Conservation (phyloP, 2,113 vertebrate genomes). For the Antennarius striatus region DNA sequence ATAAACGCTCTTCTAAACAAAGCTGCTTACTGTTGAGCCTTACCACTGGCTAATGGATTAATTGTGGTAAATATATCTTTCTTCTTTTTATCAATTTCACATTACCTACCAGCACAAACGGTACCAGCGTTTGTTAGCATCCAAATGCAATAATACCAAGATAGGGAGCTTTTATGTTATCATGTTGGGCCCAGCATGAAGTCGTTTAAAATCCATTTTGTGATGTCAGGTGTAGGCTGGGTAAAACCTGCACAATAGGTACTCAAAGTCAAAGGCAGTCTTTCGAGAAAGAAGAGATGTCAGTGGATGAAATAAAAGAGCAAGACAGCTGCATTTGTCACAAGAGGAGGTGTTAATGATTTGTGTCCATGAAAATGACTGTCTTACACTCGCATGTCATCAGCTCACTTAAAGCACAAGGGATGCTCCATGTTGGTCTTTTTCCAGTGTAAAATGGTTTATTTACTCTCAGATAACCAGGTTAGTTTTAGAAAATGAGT, state of each 20-base stretch:
- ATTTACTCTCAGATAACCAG: no score
- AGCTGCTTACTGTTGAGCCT: conserved; percentile 46
- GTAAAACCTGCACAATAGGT: conserved; percentile 38
- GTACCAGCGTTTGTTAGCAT: not conserved
- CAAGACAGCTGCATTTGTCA: conserved; percentile 62
- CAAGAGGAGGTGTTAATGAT: conserved; percentile 45
- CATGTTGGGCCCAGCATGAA: conserved; percentile 10
- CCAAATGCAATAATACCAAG: not conserved
- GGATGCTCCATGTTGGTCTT: not conserved
- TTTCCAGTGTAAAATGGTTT: not conserved
- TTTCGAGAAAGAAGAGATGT: conserved; percentile 47
- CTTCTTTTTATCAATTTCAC: conserved; percentile 26
- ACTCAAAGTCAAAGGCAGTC: conserved; percentile 71
- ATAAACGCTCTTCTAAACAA: conserved; percentile 59
- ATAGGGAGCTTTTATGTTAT: conserved; percentile 20
- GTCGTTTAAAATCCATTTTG: conserved; percentile 40
- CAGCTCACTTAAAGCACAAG: not conserved
- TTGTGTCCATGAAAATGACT: conserved; percentile 6
- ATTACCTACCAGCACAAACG: not conserved
- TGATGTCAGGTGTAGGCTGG: conserved; percentile 51
- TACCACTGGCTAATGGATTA: conserved; percentile 42
- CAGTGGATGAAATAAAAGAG: conserved; percentile 28
- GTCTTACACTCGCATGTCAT: not conserved
- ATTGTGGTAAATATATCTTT: conserved; percentile 43
- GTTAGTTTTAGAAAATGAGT: no score